These are phyloP conservation scores for Drosophila mimica DNA, from an alignment of 2,888 invertebrate genomes.

Conservation along the genomic window DNA sequence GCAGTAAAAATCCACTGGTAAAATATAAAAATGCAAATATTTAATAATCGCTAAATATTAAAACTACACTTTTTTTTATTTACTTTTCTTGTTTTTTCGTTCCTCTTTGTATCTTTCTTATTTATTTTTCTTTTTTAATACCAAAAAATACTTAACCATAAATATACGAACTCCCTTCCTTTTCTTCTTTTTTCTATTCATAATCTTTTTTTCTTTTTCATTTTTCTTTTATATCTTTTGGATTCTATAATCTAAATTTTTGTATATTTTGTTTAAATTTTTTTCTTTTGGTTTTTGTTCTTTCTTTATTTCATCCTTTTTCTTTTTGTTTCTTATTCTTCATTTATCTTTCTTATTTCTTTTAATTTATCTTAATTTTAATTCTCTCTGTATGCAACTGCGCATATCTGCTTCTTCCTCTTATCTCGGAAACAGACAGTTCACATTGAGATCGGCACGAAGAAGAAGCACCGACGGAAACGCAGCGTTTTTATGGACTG, in stretches of 20 bases:
- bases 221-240: too few relatives aligned
- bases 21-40: slow-evolving; percentile 24
- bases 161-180: neutral
- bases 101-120: neutral
- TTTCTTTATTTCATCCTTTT: neutral
- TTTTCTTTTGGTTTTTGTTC: slow-evolving; percentile 7
- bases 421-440: slow-evolving; percentile 74
- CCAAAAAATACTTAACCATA: neutral
- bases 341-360: neutral
- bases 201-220: too few relatives aligned
- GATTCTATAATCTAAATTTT: too few relatives aligned
- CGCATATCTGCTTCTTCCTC: neutral
- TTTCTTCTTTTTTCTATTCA: neutral
- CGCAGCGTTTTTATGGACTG: slow-evolving; percentile 93
- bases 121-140: neutral
- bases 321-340: neutral
- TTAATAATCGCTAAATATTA: neutral
- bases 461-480: slow-evolving; percentile 87
- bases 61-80: neutral
- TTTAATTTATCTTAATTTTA: too few relatives aligned
- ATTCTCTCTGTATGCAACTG: too few relatives aligned
- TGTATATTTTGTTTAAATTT: neutral
- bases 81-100: neutral
- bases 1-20: slow-evolving; percentile 85
- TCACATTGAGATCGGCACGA: slow-evolving; percentile 83